These are phyloP conservation scores for Dipodomys ordii DNA, from an alignment of 2,113 vertebrate species.

Conservation along the genomic window DNA sequence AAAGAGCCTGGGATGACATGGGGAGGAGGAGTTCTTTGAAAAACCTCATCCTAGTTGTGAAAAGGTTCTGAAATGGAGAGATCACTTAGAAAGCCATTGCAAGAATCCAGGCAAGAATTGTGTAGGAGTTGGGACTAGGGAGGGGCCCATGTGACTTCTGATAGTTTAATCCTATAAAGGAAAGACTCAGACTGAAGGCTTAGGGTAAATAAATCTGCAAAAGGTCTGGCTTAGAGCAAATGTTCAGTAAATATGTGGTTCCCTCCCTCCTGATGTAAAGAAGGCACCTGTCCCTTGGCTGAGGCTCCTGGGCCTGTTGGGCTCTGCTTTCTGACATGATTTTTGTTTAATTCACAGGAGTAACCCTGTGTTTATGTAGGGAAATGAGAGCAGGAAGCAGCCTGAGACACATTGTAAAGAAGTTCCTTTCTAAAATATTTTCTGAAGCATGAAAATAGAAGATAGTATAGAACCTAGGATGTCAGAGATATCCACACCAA, in stretches of 20 bases:
- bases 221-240: background rate
- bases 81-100: background rate
- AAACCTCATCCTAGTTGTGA: background rate
- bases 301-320: background rate
- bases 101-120: background rate
- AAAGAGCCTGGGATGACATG: background rate
- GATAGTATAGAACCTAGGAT: background rate
- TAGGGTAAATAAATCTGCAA: background rate
- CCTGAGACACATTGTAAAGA: conserved; percentile 59
- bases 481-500: background rate
- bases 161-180: background rate
- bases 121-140: background rate
- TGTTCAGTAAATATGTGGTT: background rate
- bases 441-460: conserved; percentile 53
- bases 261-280: background rate
- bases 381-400: conserved; percentile 65
- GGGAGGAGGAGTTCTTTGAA: background rate
- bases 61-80: background rate
- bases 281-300: background rate
- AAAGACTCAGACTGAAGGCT: background rate
- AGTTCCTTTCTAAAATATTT: conserved; percentile 79
- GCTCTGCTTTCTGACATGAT: conserved; percentile 50
- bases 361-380: conserved; percentile 57
- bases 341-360: conserved; percentile 51
- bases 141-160: accelerated